Conservation (phyloP, 2,113 vertebrate genomes). For the Rhegmatorhina hoffmannsi region DNA sequence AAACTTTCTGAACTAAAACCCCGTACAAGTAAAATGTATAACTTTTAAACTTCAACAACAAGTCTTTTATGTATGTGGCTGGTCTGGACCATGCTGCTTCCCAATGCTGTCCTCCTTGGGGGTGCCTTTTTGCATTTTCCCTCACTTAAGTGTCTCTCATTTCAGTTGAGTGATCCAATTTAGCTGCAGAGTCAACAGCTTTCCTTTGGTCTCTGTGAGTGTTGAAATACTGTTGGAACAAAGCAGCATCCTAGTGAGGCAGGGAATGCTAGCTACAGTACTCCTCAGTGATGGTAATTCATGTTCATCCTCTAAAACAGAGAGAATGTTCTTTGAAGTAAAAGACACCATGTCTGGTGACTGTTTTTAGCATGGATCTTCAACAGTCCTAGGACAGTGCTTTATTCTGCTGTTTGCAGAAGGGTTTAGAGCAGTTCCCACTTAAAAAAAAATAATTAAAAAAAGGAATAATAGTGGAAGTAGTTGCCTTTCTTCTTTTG, state of each 20-base stretch:
- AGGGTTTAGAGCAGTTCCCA: not conserved
- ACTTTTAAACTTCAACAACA: too few relatives aligned
- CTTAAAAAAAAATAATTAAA: not conserved
- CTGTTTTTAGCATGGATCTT: not conserved
- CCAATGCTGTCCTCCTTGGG: too few relatives aligned
- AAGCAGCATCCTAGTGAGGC: not conserved
- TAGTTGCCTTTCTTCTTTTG: not conserved
- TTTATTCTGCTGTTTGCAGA: not conserved
- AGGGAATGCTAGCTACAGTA: not conserved
- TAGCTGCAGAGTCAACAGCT: not conserved
- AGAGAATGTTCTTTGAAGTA: not conserved
- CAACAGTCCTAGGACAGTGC: not conserved
- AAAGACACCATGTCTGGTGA: not conserved
- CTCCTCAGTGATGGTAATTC: not conserved
- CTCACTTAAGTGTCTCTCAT: not conserved
- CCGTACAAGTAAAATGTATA: too few relatives aligned
- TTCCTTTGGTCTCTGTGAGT: not conserved
- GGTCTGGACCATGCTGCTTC: too few relatives aligned
- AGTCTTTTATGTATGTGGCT: too few relatives aligned
- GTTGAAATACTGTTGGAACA: not conserved
- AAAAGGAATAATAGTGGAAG: not conserved
- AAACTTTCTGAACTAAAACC: too few relatives aligned
- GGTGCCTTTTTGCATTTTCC: too few relatives aligned
- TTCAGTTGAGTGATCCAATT: not conserved
- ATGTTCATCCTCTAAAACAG: not conserved